A percentile compares a stretch with the other conserved stretches of the same genome.
phyloP scores from a whole-genome alignment of 2,888 invertebrate species.

The Tigriopus californicus region DNA sequence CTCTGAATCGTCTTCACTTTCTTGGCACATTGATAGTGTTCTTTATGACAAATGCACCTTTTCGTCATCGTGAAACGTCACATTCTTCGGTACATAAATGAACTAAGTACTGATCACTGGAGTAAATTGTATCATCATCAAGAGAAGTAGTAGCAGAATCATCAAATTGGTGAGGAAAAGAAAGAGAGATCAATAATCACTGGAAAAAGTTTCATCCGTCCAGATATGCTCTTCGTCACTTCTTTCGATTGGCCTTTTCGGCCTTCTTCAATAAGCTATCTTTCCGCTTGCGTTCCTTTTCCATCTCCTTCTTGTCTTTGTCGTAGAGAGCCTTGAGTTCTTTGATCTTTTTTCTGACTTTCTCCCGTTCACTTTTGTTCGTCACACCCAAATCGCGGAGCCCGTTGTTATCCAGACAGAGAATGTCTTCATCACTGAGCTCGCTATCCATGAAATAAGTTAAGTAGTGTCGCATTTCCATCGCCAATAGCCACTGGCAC shows the following conservation, averaged over 20 bases:
- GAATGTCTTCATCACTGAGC: slow-evolving; percentile 65
- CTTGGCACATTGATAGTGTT: no score
- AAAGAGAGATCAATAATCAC: no score
- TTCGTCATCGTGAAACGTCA: no score
- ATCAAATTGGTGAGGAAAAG: no score
- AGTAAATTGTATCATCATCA: no score
- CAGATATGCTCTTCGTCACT: no score
- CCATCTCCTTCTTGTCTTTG: slow-evolving; percentile 34
- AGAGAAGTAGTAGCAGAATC: no score
- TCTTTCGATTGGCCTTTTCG: slow-evolving; percentile 35
- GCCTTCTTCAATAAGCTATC: slow-evolving; percentile 70
- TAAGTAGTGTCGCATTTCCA: slow-evolving; percentile 64
- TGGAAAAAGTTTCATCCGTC: no score
- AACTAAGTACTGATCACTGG: no score
- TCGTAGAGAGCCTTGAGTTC: slow-evolving; percentile 32
- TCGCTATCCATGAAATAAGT: slow-evolving; percentile 69
- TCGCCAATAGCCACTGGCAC: slow-evolving; percentile 70
- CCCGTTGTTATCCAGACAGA: slow-evolving; percentile 74
- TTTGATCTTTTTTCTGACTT: slow-evolving; percentile 35
- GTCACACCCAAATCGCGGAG: slow-evolving; percentile 48
- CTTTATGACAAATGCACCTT: no score
- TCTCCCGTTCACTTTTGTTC: slow-evolving; percentile 24
- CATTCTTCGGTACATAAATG: no score
- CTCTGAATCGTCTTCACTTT: no score
- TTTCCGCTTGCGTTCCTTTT: slow-evolving; percentile 57